Percentiles rank a stretch among this genome's conserved stretches.
Conservation (phyloP, 2,888 invertebrate genomes). For the Carabus problematicus region DNA sequence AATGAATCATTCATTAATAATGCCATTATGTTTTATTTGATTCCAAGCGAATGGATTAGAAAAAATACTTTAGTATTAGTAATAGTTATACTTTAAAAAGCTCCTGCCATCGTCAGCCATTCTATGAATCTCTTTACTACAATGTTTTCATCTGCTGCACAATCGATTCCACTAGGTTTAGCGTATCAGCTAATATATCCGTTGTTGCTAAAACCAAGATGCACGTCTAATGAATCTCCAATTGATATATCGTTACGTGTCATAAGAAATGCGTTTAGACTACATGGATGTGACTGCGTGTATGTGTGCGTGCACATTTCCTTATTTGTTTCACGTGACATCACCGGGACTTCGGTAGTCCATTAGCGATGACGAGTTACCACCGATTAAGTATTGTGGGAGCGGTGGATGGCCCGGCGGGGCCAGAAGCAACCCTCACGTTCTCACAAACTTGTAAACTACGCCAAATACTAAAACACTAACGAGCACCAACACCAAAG, state of each 20-base stretch:
- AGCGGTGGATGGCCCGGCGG: slow-evolving; percentile 56
- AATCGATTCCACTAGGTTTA: background rate
- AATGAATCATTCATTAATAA: too few species aligned
- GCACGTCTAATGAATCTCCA: slow-evolving; percentile 5
- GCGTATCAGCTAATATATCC: too few species aligned
- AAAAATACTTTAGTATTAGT: too few species aligned
- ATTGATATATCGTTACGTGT: slow-evolving; percentile 9
- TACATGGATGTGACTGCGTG: background rate
- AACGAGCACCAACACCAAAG: slow-evolving; percentile 71
- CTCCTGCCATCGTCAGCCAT: too few species aligned
- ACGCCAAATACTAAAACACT: slow-evolving; percentile 76
- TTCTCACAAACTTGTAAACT: slow-evolving; percentile 75
- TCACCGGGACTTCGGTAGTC: slow-evolving; percentile 8
- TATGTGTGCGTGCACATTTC: background rate
- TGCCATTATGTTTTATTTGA: too few species aligned
- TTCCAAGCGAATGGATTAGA: too few species aligned
- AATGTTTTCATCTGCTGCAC: background rate
- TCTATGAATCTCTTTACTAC: slow-evolving; percentile 7
- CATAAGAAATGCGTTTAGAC: slow-evolving; percentile 6
- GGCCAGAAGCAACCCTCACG: slow-evolving; percentile 80
- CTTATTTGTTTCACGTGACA: slow-evolving; percentile 27
- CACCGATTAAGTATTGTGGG: slow-evolving; percentile 15
- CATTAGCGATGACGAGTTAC: slow-evolving; percentile 11
- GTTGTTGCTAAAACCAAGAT: background rate
- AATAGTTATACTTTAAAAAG: too few species aligned